These are phyloP conservation scores for Pterophyllum scalare DNA, from an alignment of 2,113 vertebrate species.

Conservation along the genomic window DNA sequence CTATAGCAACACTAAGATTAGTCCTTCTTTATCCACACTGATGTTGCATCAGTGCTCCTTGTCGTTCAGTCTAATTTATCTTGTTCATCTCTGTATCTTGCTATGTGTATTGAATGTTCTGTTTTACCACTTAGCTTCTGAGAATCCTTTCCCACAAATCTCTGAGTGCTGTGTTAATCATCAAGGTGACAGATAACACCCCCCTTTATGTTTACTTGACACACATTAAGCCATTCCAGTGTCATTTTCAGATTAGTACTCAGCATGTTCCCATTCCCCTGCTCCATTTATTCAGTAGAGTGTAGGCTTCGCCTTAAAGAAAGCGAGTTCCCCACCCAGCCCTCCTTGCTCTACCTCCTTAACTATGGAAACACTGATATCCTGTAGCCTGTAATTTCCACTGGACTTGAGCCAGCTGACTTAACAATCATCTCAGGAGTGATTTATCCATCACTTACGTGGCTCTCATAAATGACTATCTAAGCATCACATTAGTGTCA, in stretches of 20 bases:
- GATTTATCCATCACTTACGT: background rate
- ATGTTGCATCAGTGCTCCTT: background rate
- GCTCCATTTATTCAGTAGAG: background rate
- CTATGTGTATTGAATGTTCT: too few relatives aligned
- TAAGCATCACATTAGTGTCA: background rate
- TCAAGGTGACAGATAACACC: slow-evolving; percentile 22
- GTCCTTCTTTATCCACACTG: background rate
- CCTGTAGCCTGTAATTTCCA: slow-evolving; percentile 17
- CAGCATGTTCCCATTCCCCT: slow-evolving; percentile 18
- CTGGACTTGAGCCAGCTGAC: slow-evolving; percentile 7
- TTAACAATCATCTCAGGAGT: background rate
- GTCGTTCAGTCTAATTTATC: background rate
- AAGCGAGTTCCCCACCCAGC: background rate
- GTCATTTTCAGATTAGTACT: slow-evolving; percentile 69
- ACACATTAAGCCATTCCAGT: slow-evolving; percentile 31
- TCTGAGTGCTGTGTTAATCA: slow-evolving; percentile 33
- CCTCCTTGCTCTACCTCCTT: slow-evolving; percentile 2
- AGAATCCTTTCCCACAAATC: slow-evolving; percentile 35
- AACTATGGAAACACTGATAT: slow-evolving; percentile 29
- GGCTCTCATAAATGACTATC: background rate
- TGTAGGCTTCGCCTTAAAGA: background rate
- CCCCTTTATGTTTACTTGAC: slow-evolving; percentile 45
- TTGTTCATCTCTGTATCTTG: background rate
- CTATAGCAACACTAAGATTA: background rate
- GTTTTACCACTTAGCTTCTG: background rate